These are phyloP conservation scores for Aricia artaxerxes DNA, from an alignment of 2,888 invertebrate genomes.

Conservation along the genomic window DNA sequence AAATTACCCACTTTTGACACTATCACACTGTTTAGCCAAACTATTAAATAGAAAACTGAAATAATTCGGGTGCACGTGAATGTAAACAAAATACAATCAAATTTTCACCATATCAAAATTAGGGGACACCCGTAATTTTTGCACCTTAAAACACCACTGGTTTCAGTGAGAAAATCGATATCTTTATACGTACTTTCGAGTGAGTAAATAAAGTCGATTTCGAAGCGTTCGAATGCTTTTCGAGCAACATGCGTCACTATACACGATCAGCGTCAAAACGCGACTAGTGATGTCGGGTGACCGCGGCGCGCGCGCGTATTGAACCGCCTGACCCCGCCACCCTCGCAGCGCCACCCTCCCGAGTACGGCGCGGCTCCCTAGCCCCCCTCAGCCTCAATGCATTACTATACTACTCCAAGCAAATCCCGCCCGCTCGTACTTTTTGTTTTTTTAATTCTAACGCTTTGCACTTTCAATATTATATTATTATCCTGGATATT, in stretches of 20 bases:
- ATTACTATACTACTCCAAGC: slow-evolving; percentile 36
- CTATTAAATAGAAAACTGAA: neutral
- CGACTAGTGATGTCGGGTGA: slow-evolving; percentile 59
- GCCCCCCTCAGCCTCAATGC: slow-evolving; percentile 41
- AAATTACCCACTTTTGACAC: slow-evolving; percentile 10
- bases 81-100: slow-evolving; percentile 32
- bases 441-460: slow-evolving; percentile 25
- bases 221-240: slow-evolving; percentile 63
- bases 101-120: neutral
- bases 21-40: slow-evolving; percentile 3
- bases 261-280: slow-evolving; percentile 61
- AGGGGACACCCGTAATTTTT: neutral
- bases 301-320: slow-evolving; percentile 76
- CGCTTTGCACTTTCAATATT: slow-evolving; percentile 11
- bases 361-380: slow-evolving; percentile 40
- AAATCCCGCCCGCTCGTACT: slow-evolving; percentile 4
- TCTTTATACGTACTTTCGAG: slow-evolving; percentile 64
- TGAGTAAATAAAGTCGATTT: slow-evolving; percentile 63
- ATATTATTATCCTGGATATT: slow-evolving; percentile 13
- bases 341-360: slow-evolving; percentile 54
- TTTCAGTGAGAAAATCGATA: neutral
- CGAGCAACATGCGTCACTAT: slow-evolving; percentile 49
- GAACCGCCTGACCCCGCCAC: slow-evolving; percentile 64
- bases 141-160: neutral
- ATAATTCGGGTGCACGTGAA: slow-evolving; percentile 13